These are phyloP conservation scores for Meandrina meandrites DNA, from an alignment of 92 coral and sea anemone genomes.

Conservation along the genomic window DNA sequence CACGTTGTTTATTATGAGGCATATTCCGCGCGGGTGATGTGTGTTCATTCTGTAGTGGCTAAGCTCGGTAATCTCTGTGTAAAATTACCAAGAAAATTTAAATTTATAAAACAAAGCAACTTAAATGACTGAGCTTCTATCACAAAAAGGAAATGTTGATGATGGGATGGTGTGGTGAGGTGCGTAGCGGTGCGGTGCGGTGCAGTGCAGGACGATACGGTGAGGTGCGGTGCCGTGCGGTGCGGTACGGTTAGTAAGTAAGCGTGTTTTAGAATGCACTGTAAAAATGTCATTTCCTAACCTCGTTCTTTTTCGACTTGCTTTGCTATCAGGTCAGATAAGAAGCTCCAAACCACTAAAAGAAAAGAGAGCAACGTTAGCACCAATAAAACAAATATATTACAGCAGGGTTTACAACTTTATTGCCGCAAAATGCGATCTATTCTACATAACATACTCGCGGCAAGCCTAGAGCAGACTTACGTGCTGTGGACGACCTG, in stretches of 20 bases:
- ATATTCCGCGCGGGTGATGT: constrained; percentile 1
- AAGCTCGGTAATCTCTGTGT: not conserved
- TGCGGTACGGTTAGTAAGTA: not conserved
- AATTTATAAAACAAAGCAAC: not conserved
- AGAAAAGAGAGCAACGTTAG: not conserved
- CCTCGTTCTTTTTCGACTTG: not conserved
- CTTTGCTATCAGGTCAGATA: not conserved
- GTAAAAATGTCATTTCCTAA: not conserved
- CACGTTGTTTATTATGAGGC: constrained; percentile 26
- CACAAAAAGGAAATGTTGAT: too few species aligned
- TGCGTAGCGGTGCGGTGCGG: not conserved
- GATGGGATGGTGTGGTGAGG: not conserved
- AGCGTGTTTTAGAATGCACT: not conserved
- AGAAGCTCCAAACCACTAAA: not conserved
- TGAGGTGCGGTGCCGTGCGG: not conserved
- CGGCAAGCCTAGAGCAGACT: too few species aligned
- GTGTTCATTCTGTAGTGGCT: not conserved
- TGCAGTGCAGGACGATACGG: not conserved
- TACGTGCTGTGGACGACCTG: too few species aligned
- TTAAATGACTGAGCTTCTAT: not conserved
- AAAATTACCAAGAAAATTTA: too few species aligned
- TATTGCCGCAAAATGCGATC: not conserved
- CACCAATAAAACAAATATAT: not conserved
- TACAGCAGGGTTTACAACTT: not conserved
- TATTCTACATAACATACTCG: not conserved